Evolutionary conservation across 30 jellyfish, hydroid and myxozoan genomes (phyloP).

Genomic region (Turritopsis dohrnii): DNA sequence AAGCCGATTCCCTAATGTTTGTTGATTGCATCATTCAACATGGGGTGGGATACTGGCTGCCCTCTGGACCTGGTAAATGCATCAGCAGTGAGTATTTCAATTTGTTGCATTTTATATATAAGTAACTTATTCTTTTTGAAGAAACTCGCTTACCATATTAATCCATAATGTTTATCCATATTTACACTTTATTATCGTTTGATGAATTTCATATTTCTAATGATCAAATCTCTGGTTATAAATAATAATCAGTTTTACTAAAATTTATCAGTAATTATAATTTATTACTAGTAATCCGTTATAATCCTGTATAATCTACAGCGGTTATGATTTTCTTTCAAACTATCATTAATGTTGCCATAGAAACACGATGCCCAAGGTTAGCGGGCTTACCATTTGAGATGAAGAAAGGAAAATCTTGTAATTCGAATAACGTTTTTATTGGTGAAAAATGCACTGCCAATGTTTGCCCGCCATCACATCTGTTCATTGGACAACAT

Average conservation of each 20-base stretch:
- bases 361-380: background rate
- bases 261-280: no score
- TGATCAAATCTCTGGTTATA: no score
- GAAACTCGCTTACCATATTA: no score
- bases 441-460: background rate
- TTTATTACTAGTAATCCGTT: no score
- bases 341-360: background rate
- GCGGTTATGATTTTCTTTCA: no score
- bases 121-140: no score
- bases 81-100: slow-evolving; percentile 18
- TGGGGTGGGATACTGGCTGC: background rate
- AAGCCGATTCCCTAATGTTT: slow-evolving; percentile 4
- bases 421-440: background rate
- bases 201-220: no score
- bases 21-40: slow-evolving; percentile 12
- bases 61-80: background rate
- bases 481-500: background rate
- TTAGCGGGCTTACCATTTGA: background rate
- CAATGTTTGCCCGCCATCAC: background rate
- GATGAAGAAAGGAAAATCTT: background rate
- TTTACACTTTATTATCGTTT: no score
- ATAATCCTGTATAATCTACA: no score
- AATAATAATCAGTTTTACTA: no score
- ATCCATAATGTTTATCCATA: no score
- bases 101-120: no score